Conservation (phyloP, 2,113 vertebrate species). For the Corythornis vintsioides region DNA sequence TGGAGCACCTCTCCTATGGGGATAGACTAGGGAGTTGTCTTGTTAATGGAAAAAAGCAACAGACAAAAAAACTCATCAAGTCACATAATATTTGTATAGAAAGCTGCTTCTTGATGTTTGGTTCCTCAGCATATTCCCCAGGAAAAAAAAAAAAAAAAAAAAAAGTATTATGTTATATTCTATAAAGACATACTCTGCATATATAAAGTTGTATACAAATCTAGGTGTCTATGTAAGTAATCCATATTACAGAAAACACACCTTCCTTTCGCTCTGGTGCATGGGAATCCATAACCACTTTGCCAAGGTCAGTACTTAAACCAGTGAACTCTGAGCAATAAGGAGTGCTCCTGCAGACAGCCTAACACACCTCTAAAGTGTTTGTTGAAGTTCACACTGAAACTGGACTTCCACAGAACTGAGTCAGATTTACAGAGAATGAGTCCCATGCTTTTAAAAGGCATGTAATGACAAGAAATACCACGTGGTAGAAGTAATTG, state of each 20-base stretch:
- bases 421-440: background rate
- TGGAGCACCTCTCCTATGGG: too few relatives aligned
- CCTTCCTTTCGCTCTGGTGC: background rate
- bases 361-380: background rate
- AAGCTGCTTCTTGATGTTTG: too few relatives aligned
- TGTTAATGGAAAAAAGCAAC: too few relatives aligned
- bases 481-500: background rate
- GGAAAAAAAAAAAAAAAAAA: background rate
- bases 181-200: too few relatives aligned
- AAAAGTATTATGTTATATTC: accelerated
- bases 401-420: accelerated
- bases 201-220: background rate
- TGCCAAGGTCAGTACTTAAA: background rate
- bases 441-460: background rate
- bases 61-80: too few relatives aligned
- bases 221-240: background rate
- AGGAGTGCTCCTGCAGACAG: background rate
- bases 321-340: background rate
- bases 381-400: background rate
- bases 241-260: background rate
- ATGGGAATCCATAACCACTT: background rate
- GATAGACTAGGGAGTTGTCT: too few relatives aligned
- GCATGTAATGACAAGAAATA: background rate
- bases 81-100: too few relatives aligned
- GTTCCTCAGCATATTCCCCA: too few relatives aligned